Percentiles rank a stretch among this genome's conserved stretches.
These are phyloP conservation scores for Himalopsyche phryganea DNA, from an alignment of 1,140 invertebrate species.

Conservation along the genomic window DNA sequence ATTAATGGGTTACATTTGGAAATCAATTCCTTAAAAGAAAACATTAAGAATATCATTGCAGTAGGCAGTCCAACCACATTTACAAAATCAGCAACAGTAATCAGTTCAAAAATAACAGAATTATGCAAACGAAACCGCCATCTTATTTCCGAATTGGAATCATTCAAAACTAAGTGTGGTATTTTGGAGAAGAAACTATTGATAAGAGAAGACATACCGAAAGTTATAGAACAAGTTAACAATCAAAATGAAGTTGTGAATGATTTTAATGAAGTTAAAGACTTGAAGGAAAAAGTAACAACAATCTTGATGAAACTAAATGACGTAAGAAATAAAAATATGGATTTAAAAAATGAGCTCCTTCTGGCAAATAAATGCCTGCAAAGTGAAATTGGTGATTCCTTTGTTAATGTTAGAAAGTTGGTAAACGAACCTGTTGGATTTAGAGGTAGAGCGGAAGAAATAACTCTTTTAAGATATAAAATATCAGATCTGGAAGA, in stretches of 20 bases:
- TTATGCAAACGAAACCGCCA: constrained; percentile 57
- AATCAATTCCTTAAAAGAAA: constrained; percentile 50
- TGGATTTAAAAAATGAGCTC: constrained; percentile 61
- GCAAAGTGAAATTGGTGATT: constrained; percentile 66
- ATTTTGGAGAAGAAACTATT: constrained; percentile 45
- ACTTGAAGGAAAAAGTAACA: constrained; percentile 58
- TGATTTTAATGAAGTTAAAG: constrained; percentile 53
- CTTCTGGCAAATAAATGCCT: constrained; percentile 61
- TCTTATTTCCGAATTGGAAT: constrained; percentile 52
- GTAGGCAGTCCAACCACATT: constrained; percentile 49
- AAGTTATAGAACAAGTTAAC: constrained; percentile 42
- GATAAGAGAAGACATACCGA: constrained; percentile 38
- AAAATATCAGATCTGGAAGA: constrained; percentile 61
- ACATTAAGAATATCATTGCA: constrained; percentile 54
- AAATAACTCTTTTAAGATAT: constrained; percentile 62
- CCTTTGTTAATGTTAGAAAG: constrained; percentile 51
- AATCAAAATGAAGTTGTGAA: constrained; percentile 39
- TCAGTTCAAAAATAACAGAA: constrained; percentile 54
- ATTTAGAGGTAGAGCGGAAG: constrained; percentile 70
- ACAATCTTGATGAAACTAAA: constrained; percentile 60
- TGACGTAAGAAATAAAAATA: constrained; percentile 63
- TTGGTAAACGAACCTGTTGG: constrained; percentile 48
- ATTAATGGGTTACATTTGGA: constrained; percentile 51
- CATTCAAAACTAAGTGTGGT: constrained; percentile 51
- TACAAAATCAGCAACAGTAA: constrained; percentile 49